phyloP scores from a whole-genome alignment of 2,888 invertebrate genomes.

The Epinotia demarniana region DNA sequence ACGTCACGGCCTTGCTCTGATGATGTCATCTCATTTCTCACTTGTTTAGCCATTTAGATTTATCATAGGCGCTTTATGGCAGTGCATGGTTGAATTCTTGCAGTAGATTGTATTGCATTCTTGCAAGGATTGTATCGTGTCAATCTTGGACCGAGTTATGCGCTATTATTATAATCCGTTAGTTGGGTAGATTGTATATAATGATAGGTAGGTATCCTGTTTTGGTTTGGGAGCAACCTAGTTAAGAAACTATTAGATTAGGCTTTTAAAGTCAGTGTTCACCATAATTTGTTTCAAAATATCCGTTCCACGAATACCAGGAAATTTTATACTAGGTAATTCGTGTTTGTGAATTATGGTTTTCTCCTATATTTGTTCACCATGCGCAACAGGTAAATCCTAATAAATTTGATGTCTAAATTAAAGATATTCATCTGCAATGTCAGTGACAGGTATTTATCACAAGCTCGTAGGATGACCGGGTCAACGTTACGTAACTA shows the following conservation, averaged over 20 bases:
- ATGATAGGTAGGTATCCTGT: not conserved
- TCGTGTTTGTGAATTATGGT: slow-evolving; percentile 1
- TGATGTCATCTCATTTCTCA: slow-evolving; percentile 62
- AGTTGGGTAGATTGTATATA: not conserved
- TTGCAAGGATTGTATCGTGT: slow-evolving; percentile 15
- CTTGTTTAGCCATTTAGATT: slow-evolving; percentile 44
- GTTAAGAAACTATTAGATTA: not conserved
- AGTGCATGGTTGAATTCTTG: slow-evolving; percentile 27
- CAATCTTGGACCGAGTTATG: not conserved
- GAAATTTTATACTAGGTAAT: not conserved
- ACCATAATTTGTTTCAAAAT: not conserved
- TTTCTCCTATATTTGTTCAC: not conserved
- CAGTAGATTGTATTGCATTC: slow-evolving; percentile 31
- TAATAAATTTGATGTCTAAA: not conserved
- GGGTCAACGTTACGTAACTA: slow-evolving; percentile 70
- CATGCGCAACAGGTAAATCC: not conserved
- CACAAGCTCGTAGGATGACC: slow-evolving; percentile 58
- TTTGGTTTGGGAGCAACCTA: not conserved
- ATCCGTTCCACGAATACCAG: not conserved
- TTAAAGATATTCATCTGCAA: too few relatives aligned
- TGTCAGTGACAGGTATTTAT: slow-evolving; percentile 11
- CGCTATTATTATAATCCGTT: not conserved
- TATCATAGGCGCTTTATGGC: slow-evolving; percentile 37
- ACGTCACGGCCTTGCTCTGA: slow-evolving; percentile 58
- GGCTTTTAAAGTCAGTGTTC: not conserved